A percentile compares a stretch with the other conserved stretches of the same genome.
Conservation (phyloP, 2,113 vertebrate genomes). For the Argyrosomus japonicus region DNA sequence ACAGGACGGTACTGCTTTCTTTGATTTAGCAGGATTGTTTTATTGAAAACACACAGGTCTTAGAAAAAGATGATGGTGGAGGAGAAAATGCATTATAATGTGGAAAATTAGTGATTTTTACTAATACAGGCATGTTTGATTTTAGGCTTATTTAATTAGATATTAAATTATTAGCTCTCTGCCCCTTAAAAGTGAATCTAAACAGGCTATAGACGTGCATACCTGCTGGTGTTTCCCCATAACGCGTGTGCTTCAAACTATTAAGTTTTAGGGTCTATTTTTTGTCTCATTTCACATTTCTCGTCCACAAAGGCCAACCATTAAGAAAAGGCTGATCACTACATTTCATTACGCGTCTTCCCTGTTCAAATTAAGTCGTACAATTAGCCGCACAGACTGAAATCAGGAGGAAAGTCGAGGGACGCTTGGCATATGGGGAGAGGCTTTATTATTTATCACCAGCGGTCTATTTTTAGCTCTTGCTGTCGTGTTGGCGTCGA, state of each 20-base stretch:
- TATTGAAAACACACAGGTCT: conserved; percentile 12
- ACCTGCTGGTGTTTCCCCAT: not conserved
- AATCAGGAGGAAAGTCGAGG: conserved; percentile 37
- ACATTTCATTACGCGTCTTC: not conserved
- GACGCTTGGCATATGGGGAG: conserved; percentile 64
- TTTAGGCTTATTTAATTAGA: not conserved
- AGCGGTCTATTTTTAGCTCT: conserved; percentile 73
- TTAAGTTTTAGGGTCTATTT: not conserved
- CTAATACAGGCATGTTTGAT: not conserved
- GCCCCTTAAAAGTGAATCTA: not conserved
- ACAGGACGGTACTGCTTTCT: conserved; percentile 59
- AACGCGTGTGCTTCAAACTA: no score
- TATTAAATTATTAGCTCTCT: not conserved
- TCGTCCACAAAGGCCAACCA: not conserved
- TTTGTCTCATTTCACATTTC: not conserved
- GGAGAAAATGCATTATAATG: conserved; percentile 16
- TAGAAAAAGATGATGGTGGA: conserved; percentile 8
- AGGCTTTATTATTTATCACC: conserved; percentile 78
- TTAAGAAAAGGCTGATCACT: not conserved
- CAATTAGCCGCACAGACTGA: conserved; percentile 38
- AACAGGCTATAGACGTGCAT: not conserved
- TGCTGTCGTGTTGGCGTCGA: conserved; percentile 65
- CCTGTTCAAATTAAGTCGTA: conserved; percentile 39
- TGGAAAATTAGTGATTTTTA: conserved; percentile 4
- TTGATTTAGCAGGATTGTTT: conserved; percentile 40